Evolutionary conservation across 2,797 vertebrate species (phyloP), one percentile per base, ranked within the genome.

Genomic region (Muscicapa comitata): DNA sequence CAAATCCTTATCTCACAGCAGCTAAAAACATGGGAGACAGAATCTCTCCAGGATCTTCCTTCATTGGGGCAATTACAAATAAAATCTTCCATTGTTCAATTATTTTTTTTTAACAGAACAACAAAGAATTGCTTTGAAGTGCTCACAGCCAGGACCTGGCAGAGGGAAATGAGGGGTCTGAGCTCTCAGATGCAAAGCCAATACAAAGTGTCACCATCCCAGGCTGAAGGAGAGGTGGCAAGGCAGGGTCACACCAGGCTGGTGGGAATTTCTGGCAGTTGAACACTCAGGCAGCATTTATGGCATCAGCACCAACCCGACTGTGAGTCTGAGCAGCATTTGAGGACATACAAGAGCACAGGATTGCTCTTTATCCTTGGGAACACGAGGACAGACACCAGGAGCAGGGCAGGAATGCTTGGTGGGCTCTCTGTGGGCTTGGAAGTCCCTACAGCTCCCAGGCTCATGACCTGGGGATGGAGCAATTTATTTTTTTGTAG

Each of bases 321-420:
- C 38, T n/a, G 21, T 1, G 65, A 11, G 1, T 6, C 13, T 33
- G 54, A 53, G 63, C 38, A 13, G 0, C 0, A 1, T 2, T 6
- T 18, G 2, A 8, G 6, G 26, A 21, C 14, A 13, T 0, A 5
- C 0, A 17, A 1, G 17, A 58, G 37, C 11, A 2, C 0, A 1
- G 54, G 11, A 26, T 35, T 14, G 19, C 28, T 67, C 53, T 9
- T 11, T 4, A 4, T 5, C 53, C 66, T 53, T 1, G 1, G 51
- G 9, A 79, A 24, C 17, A 19, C 17, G 2, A 11, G 75, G 43
- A 50, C 85, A 8, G 28, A 6, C 26, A 2, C 3, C n/a, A 10
- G 53, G 29, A 29, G 13, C 0, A 0, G 43, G 57, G 31, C 35
- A 47, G 54, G 11, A 43, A 13, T 0, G 19, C 42, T 5, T 0